Conservation (phyloP, 2,113 vertebrate genomes). For the Pontoporia blainvillei region DNA sequence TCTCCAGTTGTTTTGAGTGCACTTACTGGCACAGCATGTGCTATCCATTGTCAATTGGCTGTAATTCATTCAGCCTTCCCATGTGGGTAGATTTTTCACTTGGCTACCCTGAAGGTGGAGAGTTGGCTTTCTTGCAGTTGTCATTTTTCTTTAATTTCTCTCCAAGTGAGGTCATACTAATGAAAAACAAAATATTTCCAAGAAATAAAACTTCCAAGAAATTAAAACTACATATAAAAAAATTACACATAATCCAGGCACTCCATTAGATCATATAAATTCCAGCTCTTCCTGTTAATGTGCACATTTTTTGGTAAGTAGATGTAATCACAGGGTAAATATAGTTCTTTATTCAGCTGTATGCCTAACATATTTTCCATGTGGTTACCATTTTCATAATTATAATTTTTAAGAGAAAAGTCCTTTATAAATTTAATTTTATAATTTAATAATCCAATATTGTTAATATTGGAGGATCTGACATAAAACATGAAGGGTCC, state of each 20-base stretch:
- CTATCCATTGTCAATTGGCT: slow-evolving; percentile 2
- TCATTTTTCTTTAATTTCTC: slow-evolving; percentile 53
- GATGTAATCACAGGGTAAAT: slow-evolving; percentile 10
- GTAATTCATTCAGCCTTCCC: slow-evolving; percentile 38
- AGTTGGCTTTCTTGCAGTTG: slow-evolving; percentile 41
- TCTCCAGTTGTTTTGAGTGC: slow-evolving; percentile 53
- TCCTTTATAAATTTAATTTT: slow-evolving; percentile 53
- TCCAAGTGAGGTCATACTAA: slow-evolving; percentile 47
- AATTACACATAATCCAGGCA: neutral
- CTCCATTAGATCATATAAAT: neutral
- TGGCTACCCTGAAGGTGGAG: slow-evolving; percentile 43
- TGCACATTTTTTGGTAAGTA: neutral
- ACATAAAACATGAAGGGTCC: neutral
- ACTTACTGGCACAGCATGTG: slow-evolving; percentile 26
- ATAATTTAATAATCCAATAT: neutral
- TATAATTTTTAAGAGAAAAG: slow-evolving; percentile 32
- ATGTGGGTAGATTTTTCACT: slow-evolving; percentile 12
- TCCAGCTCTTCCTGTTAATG: neutral
- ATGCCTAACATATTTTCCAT: slow-evolving; percentile 27
- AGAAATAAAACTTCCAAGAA: slow-evolving; percentile 50
- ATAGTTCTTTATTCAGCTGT: slow-evolving; percentile 28
- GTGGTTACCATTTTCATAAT: slow-evolving; percentile 53
- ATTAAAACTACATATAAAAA: slow-evolving; percentile 28
- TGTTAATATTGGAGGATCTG: neutral
- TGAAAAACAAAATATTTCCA: slow-evolving; percentile 50